Base-by-base conservation (phyloP, 2,888 invertebrate genomes). In the Philaethria dido region DNA sequence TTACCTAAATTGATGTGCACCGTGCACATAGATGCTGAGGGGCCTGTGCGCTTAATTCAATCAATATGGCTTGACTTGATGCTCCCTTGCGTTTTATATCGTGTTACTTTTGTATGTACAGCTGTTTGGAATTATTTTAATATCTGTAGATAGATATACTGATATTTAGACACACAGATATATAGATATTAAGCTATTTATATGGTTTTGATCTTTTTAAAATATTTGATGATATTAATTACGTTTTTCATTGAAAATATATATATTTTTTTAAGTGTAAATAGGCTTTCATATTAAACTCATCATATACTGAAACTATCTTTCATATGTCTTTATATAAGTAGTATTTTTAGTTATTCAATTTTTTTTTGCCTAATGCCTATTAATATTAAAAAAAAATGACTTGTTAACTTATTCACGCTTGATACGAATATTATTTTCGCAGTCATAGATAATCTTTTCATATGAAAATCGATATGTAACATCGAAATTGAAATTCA, bases 1-100 rank as follows among this genome's bases (percentile, higher is more conserved):
- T 91, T 89, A 87, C 80, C 77, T 85, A 86, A 90, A 91, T 91
- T 88, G 88, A 88, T 91, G 87, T 90, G 89, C 89, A 80, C 80
- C 75, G 80, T 77, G 85, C 88, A 87, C 81, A 88, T 86, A 85
- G 82, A 89, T 88, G 82, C 84, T 69, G 63, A 84, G 88, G 86
- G 83, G 81, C 84, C 82, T 82, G 79, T 77, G 79, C 73, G 74
- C 78, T 87, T 88, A 86, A 90, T 89, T 89, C 84, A 89, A 89
- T 90, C 85, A 89, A 63, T 63, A 60, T 55, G 52, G 62, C 62
- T 65, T 29, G 44, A 16, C 29, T 29, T 60, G 25, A 29, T 13
- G 44, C 45, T 60, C 60, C 60, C 59, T 33, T 44, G 44, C 29
- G 16, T 18, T 45, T 33, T 14, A 44, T 47, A 44, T 60, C 45